These are phyloP conservation scores for Tachysurus fulvidraco DNA, from an alignment of 2,113 vertebrate species.

Conservation along the genomic window DNA sequence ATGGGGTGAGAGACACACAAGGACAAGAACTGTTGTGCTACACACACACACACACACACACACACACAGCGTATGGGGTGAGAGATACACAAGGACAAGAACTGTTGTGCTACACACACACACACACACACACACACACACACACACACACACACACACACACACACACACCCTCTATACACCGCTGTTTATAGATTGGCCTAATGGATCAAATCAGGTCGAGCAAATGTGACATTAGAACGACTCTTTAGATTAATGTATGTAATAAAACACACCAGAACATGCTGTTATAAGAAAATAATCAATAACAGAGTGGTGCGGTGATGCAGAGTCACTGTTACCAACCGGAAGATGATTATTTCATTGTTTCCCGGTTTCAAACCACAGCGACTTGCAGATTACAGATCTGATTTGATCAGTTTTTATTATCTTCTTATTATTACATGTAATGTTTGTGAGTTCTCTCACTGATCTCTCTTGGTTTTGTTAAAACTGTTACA, in stretches of 20 bases:
- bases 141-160: conserved; percentile 18
- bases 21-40: conserved; percentile 6
- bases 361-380: not conserved
- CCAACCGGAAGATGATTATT: not conserved
- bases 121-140: conserved; percentile 15
- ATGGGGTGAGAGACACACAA: not conserved
- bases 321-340: not conserved
- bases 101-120: conserved; percentile 1
- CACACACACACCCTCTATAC: not conserved
- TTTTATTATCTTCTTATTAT: not conserved
- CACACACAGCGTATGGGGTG: not conserved
- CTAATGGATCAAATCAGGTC: not conserved
- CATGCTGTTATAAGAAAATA: not conserved
- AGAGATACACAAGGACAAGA: conserved; percentile 1
- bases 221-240: not conserved
- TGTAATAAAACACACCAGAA: not conserved
- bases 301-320: not conserved
- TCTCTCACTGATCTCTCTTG: not conserved
- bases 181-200: not conserved
- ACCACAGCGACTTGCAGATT: not conserved
- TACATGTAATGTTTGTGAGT: not conserved
- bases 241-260: not conserved
- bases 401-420: not conserved
- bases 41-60: not conserved
- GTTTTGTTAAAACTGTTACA: not conserved